Evolutionary conservation across 2,113 vertebrate species (phyloP).

Genomic region (Athene cunicularia): DNA sequence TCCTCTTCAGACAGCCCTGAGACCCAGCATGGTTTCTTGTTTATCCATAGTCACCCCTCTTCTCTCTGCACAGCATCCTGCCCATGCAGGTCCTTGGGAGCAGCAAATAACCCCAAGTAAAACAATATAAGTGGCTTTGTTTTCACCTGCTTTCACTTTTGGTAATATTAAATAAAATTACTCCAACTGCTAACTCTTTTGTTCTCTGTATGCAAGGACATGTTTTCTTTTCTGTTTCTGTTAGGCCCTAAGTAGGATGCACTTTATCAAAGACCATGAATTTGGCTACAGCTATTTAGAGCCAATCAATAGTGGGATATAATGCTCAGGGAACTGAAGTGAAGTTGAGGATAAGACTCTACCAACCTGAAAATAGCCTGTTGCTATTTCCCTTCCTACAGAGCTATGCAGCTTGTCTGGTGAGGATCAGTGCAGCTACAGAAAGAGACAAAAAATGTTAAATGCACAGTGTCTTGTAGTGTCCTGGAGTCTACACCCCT

Average conservation of each 20-base stretch:
- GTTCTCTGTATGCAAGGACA: neutral
- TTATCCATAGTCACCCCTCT: neutral
- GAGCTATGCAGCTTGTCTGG: neutral
- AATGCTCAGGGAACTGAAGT: neutral
- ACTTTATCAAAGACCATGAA: neutral
- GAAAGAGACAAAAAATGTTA: neutral
- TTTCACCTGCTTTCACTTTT: neutral
- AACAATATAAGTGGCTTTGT: neutral
- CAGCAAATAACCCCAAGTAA: neutral
- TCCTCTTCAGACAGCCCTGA: neutral
- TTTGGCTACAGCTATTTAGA: neutral
- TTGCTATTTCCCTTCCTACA: neutral
- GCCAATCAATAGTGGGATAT: neutral
- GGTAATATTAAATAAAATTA: neutral
- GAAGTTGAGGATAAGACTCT: neutral
- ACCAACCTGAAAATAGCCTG: neutral
- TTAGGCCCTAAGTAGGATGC: neutral
- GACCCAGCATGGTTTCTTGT: neutral
- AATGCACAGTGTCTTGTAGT: neutral
- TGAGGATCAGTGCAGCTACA: neutral
- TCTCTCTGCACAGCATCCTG: neutral
- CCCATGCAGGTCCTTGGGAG: neutral
- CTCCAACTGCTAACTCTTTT: neutral
- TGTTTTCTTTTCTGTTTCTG: neutral
- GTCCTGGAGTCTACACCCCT: neutral